phyloP scores from a whole-genome alignment of 2,113 vertebrate genomes.

The Phocoena sinus region DNA sequence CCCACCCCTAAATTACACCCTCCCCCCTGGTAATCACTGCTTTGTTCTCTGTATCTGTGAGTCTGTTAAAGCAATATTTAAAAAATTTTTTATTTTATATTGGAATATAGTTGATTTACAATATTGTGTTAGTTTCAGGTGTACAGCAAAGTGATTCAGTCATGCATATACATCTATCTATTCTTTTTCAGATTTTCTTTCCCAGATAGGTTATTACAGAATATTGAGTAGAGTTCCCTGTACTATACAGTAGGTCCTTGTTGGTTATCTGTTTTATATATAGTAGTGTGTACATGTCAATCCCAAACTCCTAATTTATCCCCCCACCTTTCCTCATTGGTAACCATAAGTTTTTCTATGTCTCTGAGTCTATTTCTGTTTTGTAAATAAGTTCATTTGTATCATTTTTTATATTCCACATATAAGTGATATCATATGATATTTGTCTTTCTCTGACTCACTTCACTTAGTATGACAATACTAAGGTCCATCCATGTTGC shows the following conservation, averaged over 20 bases:
- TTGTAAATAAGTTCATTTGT: background rate
- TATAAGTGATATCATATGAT: too few species aligned
- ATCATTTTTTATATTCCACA: too few species aligned
- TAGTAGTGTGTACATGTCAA: too few species aligned
- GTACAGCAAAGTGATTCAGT: background rate
- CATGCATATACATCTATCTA: too few species aligned
- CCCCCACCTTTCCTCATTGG: background rate
- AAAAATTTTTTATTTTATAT: background rate
- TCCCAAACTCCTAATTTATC: too few species aligned
- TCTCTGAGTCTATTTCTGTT: background rate
- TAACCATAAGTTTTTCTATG: background rate
- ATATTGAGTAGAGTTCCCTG: background rate
- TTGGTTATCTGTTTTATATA: background rate
- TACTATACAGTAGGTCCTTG: background rate
- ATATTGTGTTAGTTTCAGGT: background rate
- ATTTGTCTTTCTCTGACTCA: too few species aligned
- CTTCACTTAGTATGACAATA: too few species aligned
- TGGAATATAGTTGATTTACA: background rate
- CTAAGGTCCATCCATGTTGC: too few species aligned
- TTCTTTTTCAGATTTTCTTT: background rate
- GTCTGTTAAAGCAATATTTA: background rate
- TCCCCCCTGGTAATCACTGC: background rate
- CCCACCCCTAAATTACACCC: background rate
- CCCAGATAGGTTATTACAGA: background rate
- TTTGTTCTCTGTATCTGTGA: background rate